Conservation (phyloP, 2,888 invertebrate species). For the Meteorus cinctellus region DNA sequence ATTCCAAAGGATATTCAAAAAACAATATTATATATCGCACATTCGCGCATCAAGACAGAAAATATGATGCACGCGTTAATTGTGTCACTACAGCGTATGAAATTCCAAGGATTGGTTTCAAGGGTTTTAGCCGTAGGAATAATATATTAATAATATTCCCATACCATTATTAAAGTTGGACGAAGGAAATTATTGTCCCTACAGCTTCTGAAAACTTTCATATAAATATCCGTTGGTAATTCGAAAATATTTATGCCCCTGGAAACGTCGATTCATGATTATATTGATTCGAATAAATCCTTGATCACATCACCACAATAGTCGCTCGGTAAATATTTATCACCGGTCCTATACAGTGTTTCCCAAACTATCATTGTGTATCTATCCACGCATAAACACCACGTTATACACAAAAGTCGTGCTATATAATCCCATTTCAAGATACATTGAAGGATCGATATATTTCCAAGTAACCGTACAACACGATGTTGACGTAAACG, state of each 20-base stretch:
- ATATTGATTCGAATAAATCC: neutral
- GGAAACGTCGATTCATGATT: neutral
- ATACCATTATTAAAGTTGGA: no score
- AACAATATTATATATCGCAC: neutral
- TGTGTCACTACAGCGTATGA: neutral
- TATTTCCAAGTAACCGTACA: constrained; percentile 43
- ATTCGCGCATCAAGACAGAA: neutral
- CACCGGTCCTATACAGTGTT: neutral
- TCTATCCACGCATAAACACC: constrained; percentile 25
- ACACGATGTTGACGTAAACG: neutral
- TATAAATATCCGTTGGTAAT: no score
- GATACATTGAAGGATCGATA: constrained; percentile 39
- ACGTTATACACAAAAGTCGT: neutral
- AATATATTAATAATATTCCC: no score
- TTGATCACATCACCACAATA: neutral
- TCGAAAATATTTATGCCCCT: neutral
- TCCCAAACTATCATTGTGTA: neutral
- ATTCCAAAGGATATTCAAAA: neutral
- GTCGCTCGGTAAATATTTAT: neutral
- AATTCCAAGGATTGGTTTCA: no score
- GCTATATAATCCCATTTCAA: constrained; percentile 38
- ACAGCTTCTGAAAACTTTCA: no score
- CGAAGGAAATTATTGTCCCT: no score
- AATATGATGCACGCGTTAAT: neutral
- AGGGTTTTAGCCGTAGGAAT: no score